Evolutionary conservation across 2,113 vertebrate species (phyloP), one percentile per base, ranked within the genome.

Genomic region (Otolemur garnettii): DNA sequence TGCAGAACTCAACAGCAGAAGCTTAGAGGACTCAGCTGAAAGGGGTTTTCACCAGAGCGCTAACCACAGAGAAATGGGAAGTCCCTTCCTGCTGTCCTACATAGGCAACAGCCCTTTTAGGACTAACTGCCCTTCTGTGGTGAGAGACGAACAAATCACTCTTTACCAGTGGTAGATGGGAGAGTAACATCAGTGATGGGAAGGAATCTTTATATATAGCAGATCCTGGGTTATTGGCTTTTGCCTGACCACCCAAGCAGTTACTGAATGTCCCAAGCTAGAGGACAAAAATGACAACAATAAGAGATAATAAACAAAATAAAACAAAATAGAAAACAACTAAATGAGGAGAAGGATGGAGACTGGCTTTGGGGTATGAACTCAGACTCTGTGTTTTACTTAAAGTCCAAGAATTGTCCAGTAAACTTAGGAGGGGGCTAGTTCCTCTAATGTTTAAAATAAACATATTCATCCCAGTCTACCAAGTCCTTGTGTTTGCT

Each of bases 361-460:
- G 50, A 35, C 60, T 62, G 74, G 82, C 45, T 45, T 7, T 81
- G 45, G 75, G 26, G 45, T 9, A 35, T 78, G 62, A 50, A 55
- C 35, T 50, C 35, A 7, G 38, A 55, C 75, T 78, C 93, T 78
- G 60, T 7, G 4, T 45, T 35, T 79, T 38, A 72, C 38, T 42
- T 45, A 8, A 38, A 57, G 45, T 17, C 66, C 30, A 55, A n/a
- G 59, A 66, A 19, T 6, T 62, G 50, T 33, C 50, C 21, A 66
- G 91, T 59, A 79, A 77, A 62, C 68, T 35, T 15, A 53, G 2
- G 21, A 71, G 74, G 74, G 42, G 19, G 59, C 62, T 78, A 13
- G 68, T 28, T 35, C 45, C 60, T 88, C 78, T 64, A 38, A 68
- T 35, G 85, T 94, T 93, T 66, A 79, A 89, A 84, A 77, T 35